These are phyloP conservation scores for Noturus placidus DNA, from an alignment of 2,113 vertebrate species.

Conservation along the genomic window DNA sequence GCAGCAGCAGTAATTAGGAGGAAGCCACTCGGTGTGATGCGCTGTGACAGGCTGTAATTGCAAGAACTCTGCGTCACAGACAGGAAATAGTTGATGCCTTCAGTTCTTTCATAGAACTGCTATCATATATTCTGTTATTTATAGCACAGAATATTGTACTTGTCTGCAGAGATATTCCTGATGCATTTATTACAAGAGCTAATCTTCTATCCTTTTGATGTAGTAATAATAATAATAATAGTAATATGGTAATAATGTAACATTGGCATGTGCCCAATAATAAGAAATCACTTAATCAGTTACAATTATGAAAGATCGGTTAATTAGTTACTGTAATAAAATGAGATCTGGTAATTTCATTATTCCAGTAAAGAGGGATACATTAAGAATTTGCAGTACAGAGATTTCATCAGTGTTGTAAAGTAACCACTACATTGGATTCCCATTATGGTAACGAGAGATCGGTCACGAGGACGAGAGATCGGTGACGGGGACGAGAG, in stretches of 20 bases:
- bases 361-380: neutral
- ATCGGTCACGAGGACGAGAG: neutral
- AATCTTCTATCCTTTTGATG: neutral
- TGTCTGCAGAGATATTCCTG: neutral
- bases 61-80: constrained; percentile 36
- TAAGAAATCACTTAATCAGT: neutral
- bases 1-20: constrained; percentile 51
- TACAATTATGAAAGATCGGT: neutral
- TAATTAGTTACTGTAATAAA: neutral
- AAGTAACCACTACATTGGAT: neutral
- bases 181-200: neutral
- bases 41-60: constrained; percentile 46
- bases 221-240: neutral
- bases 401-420: neutral
- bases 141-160: neutral
- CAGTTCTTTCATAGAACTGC: neutral
- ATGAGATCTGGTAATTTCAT: neutral
- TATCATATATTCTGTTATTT: neutral
- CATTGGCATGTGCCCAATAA: neutral
- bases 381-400: neutral
- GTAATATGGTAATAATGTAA: neutral
- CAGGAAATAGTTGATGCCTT: constrained; percentile 44
- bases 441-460: neutral
- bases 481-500: neutral
- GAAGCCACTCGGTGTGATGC: constrained; percentile 33